A percentile compares a stretch with the other conserved stretches of the same genome.
phyloP scores from a whole-genome alignment of 2,113 vertebrate genomes.

The Tichodroma muraria region DNA sequence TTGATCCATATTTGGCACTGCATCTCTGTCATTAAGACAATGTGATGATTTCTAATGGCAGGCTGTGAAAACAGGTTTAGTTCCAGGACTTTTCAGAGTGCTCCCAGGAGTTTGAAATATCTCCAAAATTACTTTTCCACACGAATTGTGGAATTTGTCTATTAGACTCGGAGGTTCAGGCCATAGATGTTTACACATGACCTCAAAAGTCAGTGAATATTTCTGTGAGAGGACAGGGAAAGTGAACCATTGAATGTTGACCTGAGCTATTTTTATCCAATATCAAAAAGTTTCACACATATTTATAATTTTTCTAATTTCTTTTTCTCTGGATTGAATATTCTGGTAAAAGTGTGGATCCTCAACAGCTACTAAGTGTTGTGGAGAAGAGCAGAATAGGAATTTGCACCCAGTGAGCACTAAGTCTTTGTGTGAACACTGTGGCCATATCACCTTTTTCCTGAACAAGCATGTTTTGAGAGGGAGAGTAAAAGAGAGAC shows the following conservation, averaged over 20 bases:
- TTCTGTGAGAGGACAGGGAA: not conserved
- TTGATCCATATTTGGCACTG: not conserved
- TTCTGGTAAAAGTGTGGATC: not conserved
- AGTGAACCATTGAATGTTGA: not conserved
- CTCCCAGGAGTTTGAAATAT: not conserved
- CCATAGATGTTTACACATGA: not conserved
- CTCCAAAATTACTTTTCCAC: constrained; percentile 9
- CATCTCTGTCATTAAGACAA: not conserved
- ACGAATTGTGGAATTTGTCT: not conserved
- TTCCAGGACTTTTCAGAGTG: not conserved
- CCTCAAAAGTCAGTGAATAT: not conserved
- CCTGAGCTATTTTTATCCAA: not conserved
- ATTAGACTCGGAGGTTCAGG: not conserved
- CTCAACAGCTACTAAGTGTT: not conserved
- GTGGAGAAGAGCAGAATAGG: not conserved
- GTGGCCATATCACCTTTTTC: not conserved
- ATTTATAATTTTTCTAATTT: not conserved
- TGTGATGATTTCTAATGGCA: not conserved
- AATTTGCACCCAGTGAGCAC: not conserved
- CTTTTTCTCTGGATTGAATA: not conserved
- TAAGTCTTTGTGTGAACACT: not conserved
- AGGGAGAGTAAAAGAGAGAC: not conserved
- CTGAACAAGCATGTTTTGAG: not conserved
- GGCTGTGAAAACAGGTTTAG: not conserved
- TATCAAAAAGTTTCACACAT: not conserved